Conservation (phyloP, 2,888 invertebrate species). For the Aphidoletes aphidimyza region DNA sequence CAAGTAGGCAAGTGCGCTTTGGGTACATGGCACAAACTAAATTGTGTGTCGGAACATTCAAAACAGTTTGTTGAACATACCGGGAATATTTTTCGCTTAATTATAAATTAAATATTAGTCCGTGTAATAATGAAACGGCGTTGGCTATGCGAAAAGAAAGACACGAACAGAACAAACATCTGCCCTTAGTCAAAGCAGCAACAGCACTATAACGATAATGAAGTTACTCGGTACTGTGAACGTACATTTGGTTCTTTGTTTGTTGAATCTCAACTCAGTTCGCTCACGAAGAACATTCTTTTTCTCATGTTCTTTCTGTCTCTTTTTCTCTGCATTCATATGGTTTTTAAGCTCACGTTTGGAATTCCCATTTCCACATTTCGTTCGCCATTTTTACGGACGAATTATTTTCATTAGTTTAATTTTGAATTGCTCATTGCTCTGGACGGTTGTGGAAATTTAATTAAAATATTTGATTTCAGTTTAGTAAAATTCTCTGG, state of each 20-base stretch:
- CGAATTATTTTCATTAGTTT: constrained; percentile 40
- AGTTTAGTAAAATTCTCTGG: no score
- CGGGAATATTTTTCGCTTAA: constrained; percentile 4
- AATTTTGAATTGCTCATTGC: background rate
- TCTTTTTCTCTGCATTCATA: background rate
- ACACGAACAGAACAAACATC: background rate
- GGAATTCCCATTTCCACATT: constrained; percentile 1
- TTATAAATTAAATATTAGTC: constrained; percentile 33
- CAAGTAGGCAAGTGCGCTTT: no score
- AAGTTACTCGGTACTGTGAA: background rate
- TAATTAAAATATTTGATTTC: constrained; percentile 32
- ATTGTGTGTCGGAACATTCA: background rate
- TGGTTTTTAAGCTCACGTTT: background rate
- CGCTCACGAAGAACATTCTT: background rate
- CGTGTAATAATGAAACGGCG: background rate
- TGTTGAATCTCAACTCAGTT: background rate
- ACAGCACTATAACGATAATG: background rate
- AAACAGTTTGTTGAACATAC: background rate
- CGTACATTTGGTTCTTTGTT: constrained; percentile 8
- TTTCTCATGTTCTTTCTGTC: background rate
- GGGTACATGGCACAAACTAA: background rate
- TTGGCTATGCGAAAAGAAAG: no score
- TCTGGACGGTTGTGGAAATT: constrained; percentile 20
- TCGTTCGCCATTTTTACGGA: background rate
- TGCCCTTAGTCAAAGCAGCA: background rate